Evolutionary conservation across 2,113 vertebrate species (phyloP).

Genomic region (Scalopus aquaticus): DNA sequence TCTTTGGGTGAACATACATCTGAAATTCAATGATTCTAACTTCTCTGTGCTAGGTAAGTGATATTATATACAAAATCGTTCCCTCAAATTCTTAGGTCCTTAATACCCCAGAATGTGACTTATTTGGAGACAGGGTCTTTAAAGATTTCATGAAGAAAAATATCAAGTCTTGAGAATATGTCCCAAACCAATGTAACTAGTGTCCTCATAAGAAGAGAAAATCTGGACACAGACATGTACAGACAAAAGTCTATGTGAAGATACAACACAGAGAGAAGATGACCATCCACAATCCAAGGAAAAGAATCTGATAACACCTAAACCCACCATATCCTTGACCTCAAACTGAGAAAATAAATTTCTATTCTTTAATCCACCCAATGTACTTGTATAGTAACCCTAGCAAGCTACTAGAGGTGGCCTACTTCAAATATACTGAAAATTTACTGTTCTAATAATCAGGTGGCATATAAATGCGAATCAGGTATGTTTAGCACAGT

Average conservation of each 20-base stretch:
- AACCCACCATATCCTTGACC: background rate
- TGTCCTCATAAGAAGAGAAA: background rate
- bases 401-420: background rate
- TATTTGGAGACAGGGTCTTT: background rate
- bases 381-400: background rate
- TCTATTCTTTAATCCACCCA: background rate
- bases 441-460: background rate
- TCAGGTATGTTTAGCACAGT: background rate
- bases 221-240: background rate
- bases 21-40: background rate
- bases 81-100: background rate
- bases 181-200: background rate
- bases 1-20: background rate
- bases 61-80: background rate
- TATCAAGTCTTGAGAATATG: background rate
- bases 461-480: background rate
- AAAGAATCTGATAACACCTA: background rate
- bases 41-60: background rate
- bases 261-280: background rate
- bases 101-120: background rate
- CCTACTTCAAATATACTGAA: background rate
- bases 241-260: background rate
- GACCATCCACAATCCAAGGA: background rate
- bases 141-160: background rate
- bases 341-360: background rate